phyloP scores from a whole-genome alignment of 2,888 invertebrate species.

The Tetramorium bicarinatum region DNA sequence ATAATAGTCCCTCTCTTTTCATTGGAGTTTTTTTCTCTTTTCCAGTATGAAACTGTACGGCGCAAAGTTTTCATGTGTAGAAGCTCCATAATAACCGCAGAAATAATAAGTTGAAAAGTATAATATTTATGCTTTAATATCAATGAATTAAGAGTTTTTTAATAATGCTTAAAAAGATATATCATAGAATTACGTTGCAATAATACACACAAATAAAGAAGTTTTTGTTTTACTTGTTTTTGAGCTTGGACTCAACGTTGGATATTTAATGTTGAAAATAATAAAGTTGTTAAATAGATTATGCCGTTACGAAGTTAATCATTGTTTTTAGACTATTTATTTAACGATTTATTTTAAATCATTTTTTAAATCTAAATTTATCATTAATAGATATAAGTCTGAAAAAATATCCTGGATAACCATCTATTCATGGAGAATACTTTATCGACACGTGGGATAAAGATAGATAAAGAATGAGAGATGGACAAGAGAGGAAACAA shows the following conservation, averaged over 20 bases:
- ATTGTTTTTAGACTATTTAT: not conserved
- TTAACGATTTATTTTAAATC: not conserved
- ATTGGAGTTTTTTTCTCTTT: not conserved
- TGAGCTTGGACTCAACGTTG: not conserved
- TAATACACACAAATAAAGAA: not conserved
- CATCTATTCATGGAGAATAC: not conserved
- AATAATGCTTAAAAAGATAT: not conserved
- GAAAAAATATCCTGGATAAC: not conserved
- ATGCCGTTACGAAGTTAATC: not conserved
- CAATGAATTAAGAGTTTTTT: not conserved
- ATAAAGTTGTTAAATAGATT: not conserved
- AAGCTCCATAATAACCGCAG: not conserved
- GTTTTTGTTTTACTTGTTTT: not conserved
- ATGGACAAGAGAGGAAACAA: conserved; percentile 32
- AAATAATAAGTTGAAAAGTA: not conserved
- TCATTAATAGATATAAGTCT: not conserved
- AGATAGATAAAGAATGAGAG: conserved; percentile 11
- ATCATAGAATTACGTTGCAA: not conserved
- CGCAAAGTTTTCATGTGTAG: not conserved
- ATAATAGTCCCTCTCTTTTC: conserved; percentile 61
- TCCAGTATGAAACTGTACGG: not conserved
- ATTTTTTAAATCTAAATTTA: not conserved
- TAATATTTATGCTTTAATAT: not conserved
- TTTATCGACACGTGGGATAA: not conserved
- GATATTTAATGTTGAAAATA: not conserved